Conservation (phyloP, 2,888 invertebrate genomes). For the Cheilosia urbana region DNA sequence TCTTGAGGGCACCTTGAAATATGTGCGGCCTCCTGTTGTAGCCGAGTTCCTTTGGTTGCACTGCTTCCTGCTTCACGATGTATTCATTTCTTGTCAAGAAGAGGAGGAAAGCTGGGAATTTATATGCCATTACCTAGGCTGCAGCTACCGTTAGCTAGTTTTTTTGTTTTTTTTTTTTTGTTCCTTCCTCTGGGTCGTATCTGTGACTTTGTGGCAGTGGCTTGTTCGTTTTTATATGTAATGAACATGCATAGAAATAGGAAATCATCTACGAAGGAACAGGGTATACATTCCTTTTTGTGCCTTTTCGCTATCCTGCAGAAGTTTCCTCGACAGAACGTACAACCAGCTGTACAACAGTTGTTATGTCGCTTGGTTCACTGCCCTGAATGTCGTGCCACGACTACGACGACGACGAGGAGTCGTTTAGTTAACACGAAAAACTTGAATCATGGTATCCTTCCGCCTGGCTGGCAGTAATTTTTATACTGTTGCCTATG, state of each 20-base stretch:
- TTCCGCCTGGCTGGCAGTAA: constrained; percentile 34
- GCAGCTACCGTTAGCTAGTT: constrained; percentile 20
- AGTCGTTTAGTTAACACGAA: constrained; percentile 68
- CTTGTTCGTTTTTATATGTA: constrained; percentile 54
- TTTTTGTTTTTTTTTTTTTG: constrained; percentile 1
- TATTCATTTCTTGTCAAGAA: constrained; percentile 69
- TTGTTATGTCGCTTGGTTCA: constrained; percentile 60
- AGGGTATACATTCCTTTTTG: constrained; percentile 20
- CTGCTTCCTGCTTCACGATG: constrained; percentile 42
- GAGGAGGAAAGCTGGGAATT: constrained; percentile 54
- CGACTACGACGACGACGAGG: constrained; percentile 26
- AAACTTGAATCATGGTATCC: constrained; percentile 67
- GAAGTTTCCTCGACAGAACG: constrained; percentile 5
- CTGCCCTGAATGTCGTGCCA: constrained; percentile 67
- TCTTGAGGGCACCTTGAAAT: constrained; percentile 69
- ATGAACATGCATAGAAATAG: constrained; percentile 72
- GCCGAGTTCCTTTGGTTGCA: constrained; percentile 47
- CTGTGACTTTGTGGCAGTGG: constrained; percentile 34
- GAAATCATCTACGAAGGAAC: constrained; percentile 61
- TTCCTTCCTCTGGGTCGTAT: constrained; percentile 5
- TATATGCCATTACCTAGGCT: constrained; percentile 75
- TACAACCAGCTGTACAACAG: constrained; percentile 22
- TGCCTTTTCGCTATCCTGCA: constrained; percentile 21
- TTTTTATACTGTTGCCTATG: constrained; percentile 18
- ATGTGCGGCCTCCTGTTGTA: constrained; percentile 68